Base-by-base conservation (phyloP, 2,113 vertebrate genomes). In the Anas platyrhynchos region DNA sequence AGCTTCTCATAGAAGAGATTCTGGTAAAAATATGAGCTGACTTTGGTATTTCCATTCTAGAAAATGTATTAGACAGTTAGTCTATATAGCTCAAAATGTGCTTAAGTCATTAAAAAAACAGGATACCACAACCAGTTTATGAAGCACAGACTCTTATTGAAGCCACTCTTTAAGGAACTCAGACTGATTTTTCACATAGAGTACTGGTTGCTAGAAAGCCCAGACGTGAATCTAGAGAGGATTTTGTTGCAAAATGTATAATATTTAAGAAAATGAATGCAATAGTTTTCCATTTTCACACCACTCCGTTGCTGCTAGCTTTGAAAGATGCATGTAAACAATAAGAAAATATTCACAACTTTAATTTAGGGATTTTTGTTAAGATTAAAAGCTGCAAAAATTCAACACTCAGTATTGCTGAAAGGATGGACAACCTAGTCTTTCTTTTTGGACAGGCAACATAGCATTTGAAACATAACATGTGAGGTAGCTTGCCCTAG, bases 41-140 rank as follows among this genome's bases (percentile, higher is more conserved):
- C 68, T 95, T 92, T 31, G 46, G 13, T 86, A 69, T 93, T 96
- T 96, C 65, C 76, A 91, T 91, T 93, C 72, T 94, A 91, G 46
- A 38, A 74, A 71, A 96, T 93, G 29, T 44, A 67, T 80, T 92
- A 78, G 77, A 65, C 48, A 83, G 41, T 26, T 86, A 84, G 36
- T 80, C 59, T 75, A 77, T 48, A 66, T 65, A 79, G 63, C 32
- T 92, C 48, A 91, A 95, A 95, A 92, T 94, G 46, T 92, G 91
- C 76, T 95, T 84, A 94, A 94, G 46, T 83, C 56, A 86, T 94
- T 68, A 80, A 31, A 52, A 52, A 52, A 8, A 3, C 75, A 96
- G 85, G 71, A 91, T 75, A 86, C 88, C 92, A 94, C 67, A 96
- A 83, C 73, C 91, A 83, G 54, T 84, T 89, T 85, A 83, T 91